Evolutionary conservation across 2,888 invertebrate species (phyloP), one percentile per base, ranked within the genome.

Genomic region (Diplolepis rosae): DNA sequence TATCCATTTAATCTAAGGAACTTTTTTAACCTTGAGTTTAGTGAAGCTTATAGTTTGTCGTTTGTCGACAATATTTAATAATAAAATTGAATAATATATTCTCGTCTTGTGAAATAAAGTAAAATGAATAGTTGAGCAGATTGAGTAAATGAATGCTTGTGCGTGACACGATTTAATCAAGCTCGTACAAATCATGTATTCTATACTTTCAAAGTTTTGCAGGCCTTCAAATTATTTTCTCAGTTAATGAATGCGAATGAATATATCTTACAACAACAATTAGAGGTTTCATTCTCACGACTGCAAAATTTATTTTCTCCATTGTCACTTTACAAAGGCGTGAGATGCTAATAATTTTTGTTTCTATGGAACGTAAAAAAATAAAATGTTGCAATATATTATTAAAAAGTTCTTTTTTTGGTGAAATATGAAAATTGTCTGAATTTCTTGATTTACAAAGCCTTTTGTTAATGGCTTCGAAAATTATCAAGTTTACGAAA

Each of bases 81-180:
- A 32, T 24, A 27, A 39, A 61, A 61, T 7, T 61, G 5, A 39
- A 39, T 61, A 27, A 61, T 39, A 24, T 22, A 39, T 15, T 56
- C 18, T n/a, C 35, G 6, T 61, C 61, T 61, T 61, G 39, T 61
- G 39, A 39, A 61, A 61, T 61, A 61, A 24, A 35, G 35, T n/a
- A 22, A 35, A 4, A 56, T 56, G 24, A 61, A 15, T 35, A 7
- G 54, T 61, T 35, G 61, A 61, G 39, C 13, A 35, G 30, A 56
- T 39, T 35, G 39, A 39, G 24, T 39, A 61, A 61, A n/a, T 61
- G 61, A 39, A 24, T 27, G 18, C 6, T 35, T 56, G 61, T 61
- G 61, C 61, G 61, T 61, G 61, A 61, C 61, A 61, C 61, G 39
- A 61, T 61, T 61, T 61, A 39, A 61, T 61, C 35, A 39, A 24